Base-by-base conservation (phyloP, 2,888 invertebrate genomes). In the Automeris io region DNA sequence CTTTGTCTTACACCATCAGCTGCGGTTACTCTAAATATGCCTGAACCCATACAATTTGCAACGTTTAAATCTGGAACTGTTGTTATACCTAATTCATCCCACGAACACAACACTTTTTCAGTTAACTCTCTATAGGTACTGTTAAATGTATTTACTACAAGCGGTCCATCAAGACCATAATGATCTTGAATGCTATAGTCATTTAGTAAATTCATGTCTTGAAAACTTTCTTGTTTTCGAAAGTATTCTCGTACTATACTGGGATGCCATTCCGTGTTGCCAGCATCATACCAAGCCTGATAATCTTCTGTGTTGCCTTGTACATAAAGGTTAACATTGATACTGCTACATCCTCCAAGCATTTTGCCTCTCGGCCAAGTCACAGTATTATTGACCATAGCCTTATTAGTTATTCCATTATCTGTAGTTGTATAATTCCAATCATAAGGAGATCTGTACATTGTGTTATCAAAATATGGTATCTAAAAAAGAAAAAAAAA, bases 381-480 rank as follows among this genome's bases (percentile, higher is more conserved):
- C 8, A 65, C 61, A 29, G 57, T 19, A 25, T 59, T 50, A 40
- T 62, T 51, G 36, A 51, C 49, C 19, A 69, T 74, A 90, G 92
- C 93, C 51, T 92, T 75, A 63, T 92, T 93, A 1, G 90, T 87
- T 22, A 85, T 90, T 16, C 90, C 90, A 60, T 92, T 90, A 0
- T 94, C 92, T 55, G 93, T 93, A 0, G 93, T 93, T 67, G 92
- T 93, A 69, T 94, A 95, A 61, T 93, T 90, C 95, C 95, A 95
- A 65, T 95, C 95, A 37, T 94, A 65, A 55, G 49, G 33, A 6
- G 55, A 80, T 57, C 90, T 19, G 19, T 35, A 48, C 7, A 39
- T 9, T 5, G n/a, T 24, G n/a, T 26, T 16, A 13, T 33, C 22
- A 0, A 19, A 11, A 3, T 22, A 12, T 18, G 39, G 34, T 35